Conservation (phyloP, 2,888 invertebrate species). For the Clivina fossor region DNA sequence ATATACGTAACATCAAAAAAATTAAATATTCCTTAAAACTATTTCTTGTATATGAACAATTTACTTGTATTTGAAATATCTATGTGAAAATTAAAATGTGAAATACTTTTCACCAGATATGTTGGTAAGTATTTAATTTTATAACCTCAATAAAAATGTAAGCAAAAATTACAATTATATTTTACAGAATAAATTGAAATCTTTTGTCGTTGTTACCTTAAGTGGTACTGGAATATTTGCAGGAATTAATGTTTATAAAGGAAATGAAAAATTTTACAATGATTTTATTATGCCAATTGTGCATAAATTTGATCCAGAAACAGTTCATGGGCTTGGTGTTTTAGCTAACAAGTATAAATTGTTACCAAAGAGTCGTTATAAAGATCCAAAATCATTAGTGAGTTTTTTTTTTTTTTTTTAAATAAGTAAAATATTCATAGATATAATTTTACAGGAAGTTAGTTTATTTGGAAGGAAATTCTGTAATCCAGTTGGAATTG, state of each 20-base stretch:
- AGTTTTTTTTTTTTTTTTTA: slow-evolving; percentile 39
- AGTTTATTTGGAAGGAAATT: slow-evolving; percentile 72
- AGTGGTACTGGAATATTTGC: slow-evolving; percentile 68
- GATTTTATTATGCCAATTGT: slow-evolving; percentile 71
- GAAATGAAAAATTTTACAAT: slow-evolving; percentile 78
- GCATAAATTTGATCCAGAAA: slow-evolving; percentile 76
- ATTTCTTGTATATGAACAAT: too few species aligned
- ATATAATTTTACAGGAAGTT: slow-evolving; percentile 63
- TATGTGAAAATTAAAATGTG: neutral
- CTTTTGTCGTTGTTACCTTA: slow-evolving; percentile 63
- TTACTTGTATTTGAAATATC: neutral
- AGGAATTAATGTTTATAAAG: slow-evolving; percentile 69
- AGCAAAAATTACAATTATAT: neutral
- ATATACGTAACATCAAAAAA: too few species aligned
- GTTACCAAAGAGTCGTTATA: slow-evolving; percentile 60
- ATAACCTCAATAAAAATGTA: neutral
- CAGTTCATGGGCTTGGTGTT: slow-evolving; percentile 79
- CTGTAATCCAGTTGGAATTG: slow-evolving; percentile 92
- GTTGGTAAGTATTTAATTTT: neutral
- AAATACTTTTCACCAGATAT: neutral
- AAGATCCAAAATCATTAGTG: slow-evolving; percentile 69
- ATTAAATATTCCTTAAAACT: too few species aligned
- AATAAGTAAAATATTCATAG: slow-evolving; percentile 5
- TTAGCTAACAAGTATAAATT: slow-evolving; percentile 74
- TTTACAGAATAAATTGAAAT: slow-evolving; percentile 68